phyloP scores from a whole-genome alignment of 2,797 vertebrate species.

The Typhlichthys eigenmanni region DNA sequence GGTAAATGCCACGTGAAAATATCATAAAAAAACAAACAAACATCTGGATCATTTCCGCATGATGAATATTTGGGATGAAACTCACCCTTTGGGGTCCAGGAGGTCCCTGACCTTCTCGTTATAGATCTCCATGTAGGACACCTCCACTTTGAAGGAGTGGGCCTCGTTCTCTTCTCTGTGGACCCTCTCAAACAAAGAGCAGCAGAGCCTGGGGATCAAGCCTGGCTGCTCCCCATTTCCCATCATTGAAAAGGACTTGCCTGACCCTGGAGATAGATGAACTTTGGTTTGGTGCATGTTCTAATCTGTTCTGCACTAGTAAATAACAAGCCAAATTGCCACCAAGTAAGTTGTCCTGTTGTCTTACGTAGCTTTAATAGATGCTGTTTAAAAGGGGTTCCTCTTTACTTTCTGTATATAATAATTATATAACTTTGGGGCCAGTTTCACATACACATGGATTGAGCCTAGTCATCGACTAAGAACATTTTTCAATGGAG shows the following conservation, averaged over 20 bases:
- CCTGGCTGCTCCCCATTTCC: constrained; percentile 93
- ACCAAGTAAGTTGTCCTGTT: neutral
- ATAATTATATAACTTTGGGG: no score
- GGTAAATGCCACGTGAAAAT: neutral
- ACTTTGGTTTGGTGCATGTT: no score
- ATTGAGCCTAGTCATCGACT: no score
- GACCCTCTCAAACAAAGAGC: constrained; percentile 93
- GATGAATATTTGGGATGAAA: constrained; percentile 2
- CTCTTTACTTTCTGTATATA: no score
- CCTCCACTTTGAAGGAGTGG: constrained; percentile 95
- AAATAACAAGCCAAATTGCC: no score
- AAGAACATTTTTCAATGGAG: no score
- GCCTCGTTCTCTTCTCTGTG: constrained; percentile 84
- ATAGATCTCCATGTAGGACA: constrained; percentile 99
- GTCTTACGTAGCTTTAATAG: no score
- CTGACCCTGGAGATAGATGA: constrained; percentile 83
- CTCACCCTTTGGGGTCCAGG: constrained; percentile 98
- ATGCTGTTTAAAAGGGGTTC: no score
- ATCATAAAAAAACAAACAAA: neutral
- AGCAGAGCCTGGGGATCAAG: constrained; percentile 96
- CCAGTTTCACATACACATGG: no score
- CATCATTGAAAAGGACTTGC: constrained; percentile 99
- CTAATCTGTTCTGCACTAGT: no score
- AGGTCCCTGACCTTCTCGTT: constrained; percentile 98
- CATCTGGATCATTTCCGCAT: neutral